Evolutionary conservation across 1,140 invertebrate genomes (phyloP).

Genomic region (Drosophila ficusphila): DNA sequence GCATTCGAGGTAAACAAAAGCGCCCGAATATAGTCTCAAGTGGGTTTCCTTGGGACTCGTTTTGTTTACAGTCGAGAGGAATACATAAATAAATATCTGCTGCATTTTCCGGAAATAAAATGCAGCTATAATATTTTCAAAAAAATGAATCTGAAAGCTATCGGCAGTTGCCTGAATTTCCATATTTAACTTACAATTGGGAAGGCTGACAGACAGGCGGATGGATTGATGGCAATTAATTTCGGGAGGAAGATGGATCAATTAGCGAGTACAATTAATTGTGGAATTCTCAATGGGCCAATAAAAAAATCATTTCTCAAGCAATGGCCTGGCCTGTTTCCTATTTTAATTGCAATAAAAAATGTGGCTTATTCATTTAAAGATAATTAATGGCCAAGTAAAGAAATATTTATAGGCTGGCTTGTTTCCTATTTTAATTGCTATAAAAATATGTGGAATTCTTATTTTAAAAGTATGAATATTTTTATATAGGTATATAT

Average conservation of each 20-base stretch:
- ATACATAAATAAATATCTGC: constrained; percentile 35
- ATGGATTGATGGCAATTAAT: constrained; percentile 15
- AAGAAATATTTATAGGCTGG: constrained; percentile 24
- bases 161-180: neutral
- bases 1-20: constrained; percentile 32
- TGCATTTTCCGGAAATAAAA: constrained; percentile 41
- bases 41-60: constrained; percentile 28
- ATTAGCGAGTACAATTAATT: constrained; percentile 28
- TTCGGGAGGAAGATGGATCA: constrained; percentile 8
- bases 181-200: constrained; percentile 2
- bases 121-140: constrained; percentile 8
- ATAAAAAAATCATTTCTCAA: constrained; percentile 5
- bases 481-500: too few species aligned
- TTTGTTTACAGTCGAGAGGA: constrained; percentile 34
- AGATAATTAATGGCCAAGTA: too few species aligned
- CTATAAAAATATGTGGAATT: constrained; percentile 7
- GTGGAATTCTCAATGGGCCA: neutral
- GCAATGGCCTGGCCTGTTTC: constrained; percentile 2
- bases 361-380: too few species aligned
- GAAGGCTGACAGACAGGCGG: neutral
- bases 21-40: constrained; percentile 27
- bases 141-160: constrained; percentile 7
- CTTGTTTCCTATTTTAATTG: constrained; percentile 7
- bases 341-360: constrained; percentile 5
- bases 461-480: constrained; percentile 4